A percentile compares a stretch with the other conserved stretches of the same genome.
phyloP scores from a whole-genome alignment of 1,140 invertebrate species.

The Conopomorpha cramerella region DNA sequence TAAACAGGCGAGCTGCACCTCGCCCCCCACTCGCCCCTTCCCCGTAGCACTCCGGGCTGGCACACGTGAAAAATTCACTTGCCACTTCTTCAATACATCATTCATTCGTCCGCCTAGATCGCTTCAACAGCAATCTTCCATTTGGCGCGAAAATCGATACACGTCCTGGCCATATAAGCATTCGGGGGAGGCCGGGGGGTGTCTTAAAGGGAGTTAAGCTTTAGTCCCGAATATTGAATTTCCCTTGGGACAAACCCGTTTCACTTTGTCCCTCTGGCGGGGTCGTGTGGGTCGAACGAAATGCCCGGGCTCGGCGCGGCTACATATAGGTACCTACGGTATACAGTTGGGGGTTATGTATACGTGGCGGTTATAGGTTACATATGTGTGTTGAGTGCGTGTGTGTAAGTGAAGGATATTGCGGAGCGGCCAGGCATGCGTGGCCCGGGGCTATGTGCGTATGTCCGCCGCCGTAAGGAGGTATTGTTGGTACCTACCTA shows the following conservation, averaged over 20 bases:
- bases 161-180: slow-evolving; percentile 59
- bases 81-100: slow-evolving; percentile 52
- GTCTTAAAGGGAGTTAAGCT: slow-evolving; percentile 56
- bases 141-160: slow-evolving; percentile 60
- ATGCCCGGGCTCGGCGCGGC: slow-evolving; percentile 42
- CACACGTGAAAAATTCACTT: slow-evolving; percentile 46
- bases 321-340: slow-evolving; percentile 21
- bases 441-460: slow-evolving; percentile 33
- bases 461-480: slow-evolving; percentile 13
- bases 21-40: background rate
- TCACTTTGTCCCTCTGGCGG: slow-evolving; percentile 55
- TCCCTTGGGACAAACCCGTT: slow-evolving; percentile 60
- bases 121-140: slow-evolving; percentile 59
- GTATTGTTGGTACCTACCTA: no score
- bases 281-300: slow-evolving; percentile 41
- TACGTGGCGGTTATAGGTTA: slow-evolving; percentile 17
- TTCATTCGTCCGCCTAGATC: slow-evolving; percentile 52
- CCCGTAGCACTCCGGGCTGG: no score
- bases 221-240: slow-evolving; percentile 62
- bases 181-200: slow-evolving; percentile 51
- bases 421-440: slow-evolving; percentile 41
- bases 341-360: slow-evolving; percentile 6
- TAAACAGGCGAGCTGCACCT: slow-evolving; percentile 1
- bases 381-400: slow-evolving; percentile 33
- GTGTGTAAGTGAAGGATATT: slow-evolving; percentile 53